Percentiles rank a stretch among this genome's conserved stretches.
These are phyloP conservation scores for Papilio machaon DNA, from an alignment of 1,140 invertebrate genomes.

Conservation along the genomic window DNA sequence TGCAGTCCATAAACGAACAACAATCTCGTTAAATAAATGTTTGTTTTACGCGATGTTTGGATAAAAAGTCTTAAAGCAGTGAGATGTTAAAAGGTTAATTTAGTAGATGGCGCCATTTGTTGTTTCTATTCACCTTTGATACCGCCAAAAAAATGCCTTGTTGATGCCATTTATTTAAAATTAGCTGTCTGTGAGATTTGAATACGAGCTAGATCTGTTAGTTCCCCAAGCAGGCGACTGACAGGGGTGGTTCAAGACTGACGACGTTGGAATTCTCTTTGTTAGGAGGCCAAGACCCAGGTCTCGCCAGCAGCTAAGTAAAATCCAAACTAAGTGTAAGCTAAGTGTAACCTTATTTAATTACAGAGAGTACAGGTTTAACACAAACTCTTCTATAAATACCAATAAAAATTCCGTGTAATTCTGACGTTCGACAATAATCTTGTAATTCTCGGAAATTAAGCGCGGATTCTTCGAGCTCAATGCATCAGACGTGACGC, in stretches of 20 bases:
- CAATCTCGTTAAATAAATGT: not conserved
- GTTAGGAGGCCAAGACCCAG: too few relatives aligned
- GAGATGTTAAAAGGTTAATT: not conserved
- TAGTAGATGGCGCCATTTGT: constrained; percentile 9
- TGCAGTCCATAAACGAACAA: constrained; percentile 10
- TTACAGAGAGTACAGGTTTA: not conserved
- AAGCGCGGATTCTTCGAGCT: constrained; percentile 9
- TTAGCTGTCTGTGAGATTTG: not conserved
- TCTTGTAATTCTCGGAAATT: constrained; percentile 14
- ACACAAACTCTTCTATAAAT: not conserved
- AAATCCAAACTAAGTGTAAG: too few relatives aligned
- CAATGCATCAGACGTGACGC: constrained; percentile 23
- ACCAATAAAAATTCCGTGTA: not conserved
- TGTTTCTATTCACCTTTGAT: not conserved
- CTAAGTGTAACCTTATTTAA: too few relatives aligned
- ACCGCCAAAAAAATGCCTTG: not conserved
- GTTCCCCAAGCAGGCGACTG: too few relatives aligned
- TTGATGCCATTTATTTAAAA: not conserved
- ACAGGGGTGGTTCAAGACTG: too few relatives aligned
- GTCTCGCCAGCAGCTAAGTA: too few relatives aligned
- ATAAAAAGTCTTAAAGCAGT: constrained; percentile 5
- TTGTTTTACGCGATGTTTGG: not conserved
- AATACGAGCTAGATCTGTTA: too few relatives aligned
- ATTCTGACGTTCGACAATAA: not conserved
- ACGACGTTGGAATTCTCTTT: too few relatives aligned